Base-by-base conservation (phyloP, 2,888 invertebrate species). In the Caenorhabditis plicata region DNA sequence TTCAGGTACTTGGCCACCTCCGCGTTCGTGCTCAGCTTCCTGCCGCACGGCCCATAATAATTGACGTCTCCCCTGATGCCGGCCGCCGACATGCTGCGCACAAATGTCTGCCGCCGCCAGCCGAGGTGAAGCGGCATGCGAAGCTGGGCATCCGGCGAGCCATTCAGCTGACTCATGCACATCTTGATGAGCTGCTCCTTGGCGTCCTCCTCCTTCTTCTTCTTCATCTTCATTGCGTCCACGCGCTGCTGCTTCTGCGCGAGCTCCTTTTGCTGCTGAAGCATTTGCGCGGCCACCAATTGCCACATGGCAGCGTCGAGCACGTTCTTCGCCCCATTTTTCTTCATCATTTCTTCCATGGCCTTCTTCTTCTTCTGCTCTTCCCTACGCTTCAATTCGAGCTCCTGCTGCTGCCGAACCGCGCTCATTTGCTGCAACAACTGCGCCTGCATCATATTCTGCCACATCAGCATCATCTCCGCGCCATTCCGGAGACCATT, bases 11-110 rank as follows among this genome's bases (percentile, higher is more conserved):
- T 84, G 22, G 83, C 82, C 62, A 87, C 85, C 80, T 88, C 88
- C 4, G 86, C 84, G 79, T 86, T 86, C 66, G 85, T 86, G 66
- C 85, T 85, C 76, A 88, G 85, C 53, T 85, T 85, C 74, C 86
- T 86, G 32, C 87, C 87, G 79, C 86, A 87, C 0, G 88, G 88
- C 40, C 87, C 86, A 64, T 88, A 87, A 83, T 96, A 96, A 53
- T 88, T 87, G 39, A 96, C 94, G 80, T 95, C 94, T n/a, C 95
- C 93, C 71, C 89, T 88, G 64, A 89, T 88, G 32, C 92, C 92
- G 75, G 88, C 89, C 70, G 72, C 48, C 9, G 63, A 43, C 15
- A 75, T 49, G 17, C 40, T 38, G 3, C 73, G 51, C 13, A 75
- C 66, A 51, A 61, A 73, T 8, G 75, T 75, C 55, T 75, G 74